Evolutionary conservation across 2,888 invertebrate species (phyloP), one percentile per base, ranked within the genome.

Genomic region (Trichopoda pennipes): DNA sequence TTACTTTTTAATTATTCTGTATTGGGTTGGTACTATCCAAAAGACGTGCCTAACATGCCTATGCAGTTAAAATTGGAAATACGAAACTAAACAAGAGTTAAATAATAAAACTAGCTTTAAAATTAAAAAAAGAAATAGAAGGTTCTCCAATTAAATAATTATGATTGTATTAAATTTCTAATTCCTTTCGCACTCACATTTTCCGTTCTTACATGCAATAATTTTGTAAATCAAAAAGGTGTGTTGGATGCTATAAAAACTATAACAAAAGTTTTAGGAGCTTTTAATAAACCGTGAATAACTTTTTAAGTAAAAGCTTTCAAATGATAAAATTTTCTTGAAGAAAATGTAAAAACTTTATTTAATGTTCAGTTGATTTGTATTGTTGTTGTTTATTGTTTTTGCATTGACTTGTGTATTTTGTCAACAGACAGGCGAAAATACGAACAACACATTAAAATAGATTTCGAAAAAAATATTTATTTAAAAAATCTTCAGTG

Each of bases 401-500:
- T 14, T 70, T 53, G 8, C 14, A 60, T 32, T 35, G n/a, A 28
- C 55, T 55, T 12, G 42, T 44, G 42, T 44, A 44, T 44, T 44
- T 44, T n/a, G 42, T 55, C 55, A 61, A 49, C 64, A 66, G 10
- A 35, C 55, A 66, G 6, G 8, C 1, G 19, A 10, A 38, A 77
- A 69, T 78, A 55, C 78, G 32, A 6, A 32, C 32, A n/a, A n/a
- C n/a, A n/a, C 28, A 75, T 66, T 58, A 38, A 64, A 17, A 70
- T 51, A 35, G 63, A 51, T 58, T 56, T 32, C 53, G 21, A 66
- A 78, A 53, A 76, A 44, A 44, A 61, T 23, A 61, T 44, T 44
- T 51, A 28, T 19, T 3, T 32, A 58, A 51, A 38, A 60, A 74
- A 38, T 38, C 16, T 51, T 16, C 2, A 38, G 51, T 76, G 61